Conservation (phyloP, 1,140 invertebrate genomes). For the Temnothorax nylanderi region DNA sequence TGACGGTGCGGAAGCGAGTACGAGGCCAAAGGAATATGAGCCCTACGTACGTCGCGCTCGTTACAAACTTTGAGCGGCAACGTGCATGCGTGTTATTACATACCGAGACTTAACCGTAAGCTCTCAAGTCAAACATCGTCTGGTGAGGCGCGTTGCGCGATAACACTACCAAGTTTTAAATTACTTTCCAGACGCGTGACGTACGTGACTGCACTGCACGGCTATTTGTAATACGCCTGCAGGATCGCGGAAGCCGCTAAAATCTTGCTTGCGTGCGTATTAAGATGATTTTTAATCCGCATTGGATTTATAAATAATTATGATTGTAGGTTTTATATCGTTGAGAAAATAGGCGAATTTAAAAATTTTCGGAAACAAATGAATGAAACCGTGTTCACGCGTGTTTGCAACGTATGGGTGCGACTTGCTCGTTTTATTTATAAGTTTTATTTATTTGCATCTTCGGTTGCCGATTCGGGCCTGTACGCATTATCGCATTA, state of each 20-base stretch:
- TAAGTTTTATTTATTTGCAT: neutral
- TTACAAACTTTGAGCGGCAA: slow-evolving; percentile 74
- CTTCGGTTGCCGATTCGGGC: neutral
- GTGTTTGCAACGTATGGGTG: neutral
- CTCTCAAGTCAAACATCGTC: slow-evolving; percentile 73
- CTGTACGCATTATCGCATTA: slow-evolving; percentile 8
- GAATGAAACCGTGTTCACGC: neutral
- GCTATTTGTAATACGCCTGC: slow-evolving; percentile 14
- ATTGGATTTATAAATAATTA: neutral
- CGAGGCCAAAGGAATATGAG: slow-evolving; percentile 55
- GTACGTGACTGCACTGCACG: slow-evolving; percentile 49
- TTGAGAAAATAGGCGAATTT: neutral
- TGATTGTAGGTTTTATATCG: neutral
- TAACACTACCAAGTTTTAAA: slow-evolving; percentile 72
- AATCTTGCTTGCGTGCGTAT: neutral
- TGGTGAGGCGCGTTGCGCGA: slow-evolving; percentile 39
- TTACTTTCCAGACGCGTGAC: slow-evolving; percentile 63
- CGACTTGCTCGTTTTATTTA: neutral
- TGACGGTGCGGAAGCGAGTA: slow-evolving; percentile 22
- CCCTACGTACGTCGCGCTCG: slow-evolving; percentile 71
- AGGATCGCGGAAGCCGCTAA: neutral
- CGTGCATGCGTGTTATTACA: slow-evolving; percentile 77
- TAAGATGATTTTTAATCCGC: neutral
- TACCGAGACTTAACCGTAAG: slow-evolving; percentile 74
- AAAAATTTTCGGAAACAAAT: neutral